Percentiles rank a stretch among this genome's conserved stretches.
Evolutionary conservation across 1,140 invertebrate genomes (phyloP).

Genomic region (Littorina saxatilis): DNA sequence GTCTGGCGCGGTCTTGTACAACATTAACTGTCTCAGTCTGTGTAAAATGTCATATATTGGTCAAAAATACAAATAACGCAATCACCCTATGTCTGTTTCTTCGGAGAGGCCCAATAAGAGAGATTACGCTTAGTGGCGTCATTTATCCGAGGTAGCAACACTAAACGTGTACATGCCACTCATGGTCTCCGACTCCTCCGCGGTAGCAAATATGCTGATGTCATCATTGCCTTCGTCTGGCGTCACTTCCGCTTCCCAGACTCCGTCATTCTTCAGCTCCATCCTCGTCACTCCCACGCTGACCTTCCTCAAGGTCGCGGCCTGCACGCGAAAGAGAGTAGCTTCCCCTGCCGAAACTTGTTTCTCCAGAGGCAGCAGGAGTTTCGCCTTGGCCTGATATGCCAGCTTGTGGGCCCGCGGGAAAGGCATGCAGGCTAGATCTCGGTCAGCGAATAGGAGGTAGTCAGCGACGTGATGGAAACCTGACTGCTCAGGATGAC

Average conservation of each 20-base stretch:
- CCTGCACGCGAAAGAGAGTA: not conserved
- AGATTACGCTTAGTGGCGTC: too few species aligned
- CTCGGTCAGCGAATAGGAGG: not conserved
- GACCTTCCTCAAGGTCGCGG: not conserved
- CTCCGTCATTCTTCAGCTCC: not conserved
- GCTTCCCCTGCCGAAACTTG: not conserved
- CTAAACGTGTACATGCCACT: not conserved
- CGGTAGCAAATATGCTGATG: not conserved
- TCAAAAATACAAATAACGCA: too few species aligned
- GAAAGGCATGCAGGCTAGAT: not conserved
- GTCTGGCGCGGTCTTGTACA: too few species aligned
- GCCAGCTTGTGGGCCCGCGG: not conserved
- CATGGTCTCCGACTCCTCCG: not conserved
- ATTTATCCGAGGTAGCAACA: not conserved
- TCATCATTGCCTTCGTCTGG: not conserved
- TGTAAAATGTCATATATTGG: too few species aligned
- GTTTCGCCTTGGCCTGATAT: not conserved
- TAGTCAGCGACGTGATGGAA: not conserved
- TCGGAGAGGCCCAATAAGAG: too few species aligned
- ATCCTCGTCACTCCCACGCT: not conserved
- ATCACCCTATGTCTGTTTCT: too few species aligned
- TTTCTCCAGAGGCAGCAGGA: not conserved
- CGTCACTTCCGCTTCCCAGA: not conserved
- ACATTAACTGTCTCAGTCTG: too few species aligned
- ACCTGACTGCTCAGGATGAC: not conserved